These are phyloP conservation scores for Tholera decimalis DNA, from an alignment of 2,888 invertebrate species.

Conservation along the genomic window DNA sequence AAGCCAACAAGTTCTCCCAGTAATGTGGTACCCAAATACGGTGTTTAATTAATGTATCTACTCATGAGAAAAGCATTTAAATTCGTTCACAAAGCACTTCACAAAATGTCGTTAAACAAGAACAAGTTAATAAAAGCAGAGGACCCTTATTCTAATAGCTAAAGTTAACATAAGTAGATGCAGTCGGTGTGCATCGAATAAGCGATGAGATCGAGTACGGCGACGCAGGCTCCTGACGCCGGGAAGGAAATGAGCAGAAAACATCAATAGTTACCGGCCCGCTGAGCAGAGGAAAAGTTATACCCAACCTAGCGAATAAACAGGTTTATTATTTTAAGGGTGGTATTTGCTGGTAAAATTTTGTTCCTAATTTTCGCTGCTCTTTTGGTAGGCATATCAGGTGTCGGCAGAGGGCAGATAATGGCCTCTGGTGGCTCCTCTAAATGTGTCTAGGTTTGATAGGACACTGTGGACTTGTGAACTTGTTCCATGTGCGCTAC, in stretches of 20 bases:
- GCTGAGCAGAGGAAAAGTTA: slow-evolving; percentile 40
- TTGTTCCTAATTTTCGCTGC: no score
- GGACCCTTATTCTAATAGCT: slow-evolving; percentile 16
- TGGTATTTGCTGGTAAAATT: no score
- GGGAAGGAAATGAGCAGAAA: slow-evolving; percentile 63
- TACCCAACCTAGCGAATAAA: slow-evolving; percentile 6
- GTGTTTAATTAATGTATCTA: no score
- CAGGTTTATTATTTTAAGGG: slow-evolving; percentile 10
- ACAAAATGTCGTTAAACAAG: slow-evolving; percentile 9
- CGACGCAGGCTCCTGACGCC: slow-evolving; percentile 58
- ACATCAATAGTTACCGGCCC: slow-evolving; percentile 56
- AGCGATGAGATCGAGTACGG: slow-evolving; percentile 53
- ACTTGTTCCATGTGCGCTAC: no score
- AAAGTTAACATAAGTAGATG: slow-evolving; percentile 18
- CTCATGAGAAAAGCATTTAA: no score
- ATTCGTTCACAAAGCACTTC: neutral
- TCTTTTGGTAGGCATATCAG: no score
- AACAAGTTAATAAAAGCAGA: slow-evolving; percentile 28
- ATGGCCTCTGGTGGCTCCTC: no score
- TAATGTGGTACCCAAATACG: no score
- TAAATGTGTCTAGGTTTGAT: no score
- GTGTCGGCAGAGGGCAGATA: no score
- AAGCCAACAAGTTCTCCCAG: no score
- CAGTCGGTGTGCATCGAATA: slow-evolving; percentile 31
- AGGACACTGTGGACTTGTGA: no score